Base-by-base conservation (phyloP, 2,113 vertebrate species). In the Platichthys stellatus region DNA sequence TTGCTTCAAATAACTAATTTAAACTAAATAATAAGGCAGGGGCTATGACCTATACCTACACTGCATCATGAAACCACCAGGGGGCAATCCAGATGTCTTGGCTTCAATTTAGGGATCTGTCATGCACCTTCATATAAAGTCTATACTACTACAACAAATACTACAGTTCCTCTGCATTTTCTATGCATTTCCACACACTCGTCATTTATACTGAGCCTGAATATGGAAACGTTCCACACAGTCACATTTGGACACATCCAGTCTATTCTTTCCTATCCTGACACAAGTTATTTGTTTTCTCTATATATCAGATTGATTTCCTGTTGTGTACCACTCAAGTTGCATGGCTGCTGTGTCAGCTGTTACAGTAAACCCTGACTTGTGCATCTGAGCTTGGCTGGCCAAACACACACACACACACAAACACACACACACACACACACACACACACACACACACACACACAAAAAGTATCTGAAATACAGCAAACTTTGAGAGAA, bases 251-350 rank as follows among this genome's bases (percentile, higher is more conserved):
- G 64, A 81, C 69, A 70, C 64, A 80, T 45, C 15, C 45, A 56
- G 38, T 66, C 75, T 47, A 66, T 84, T 73, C 80, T 60, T 62
- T 65, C 43, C 40, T 28, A 13, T 11, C 69, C 73, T 64, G 80
- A 82, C 64, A 79, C 14, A 51, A 69, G 59, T 86, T 83, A 83
- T 89, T 88, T 85, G 74, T 81, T 84, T 88, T 66, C 47, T 57
- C 72, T 82, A 59, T 70, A 14, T 76, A 76, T 72, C 66, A 82
- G 72, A 86, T 86, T 66, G 78, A 88, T 91, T 91, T 90, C 67
- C 85, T 78, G 56, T 84, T 81, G 72, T 80, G 81, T 71, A 66
- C 60, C 68, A 62, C 68, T 82, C 20, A 69, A 77, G 83, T 78
- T 77, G 80, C 56, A 67, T 40, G 72, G 64, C 70, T 85, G 62